Percentiles rank a stretch among this genome's conserved stretches.
These are phyloP conservation scores for Sebastiscus albofasciatus DNA, from an alignment of 2,797 vertebrate genomes.

Conservation along the genomic window DNA sequence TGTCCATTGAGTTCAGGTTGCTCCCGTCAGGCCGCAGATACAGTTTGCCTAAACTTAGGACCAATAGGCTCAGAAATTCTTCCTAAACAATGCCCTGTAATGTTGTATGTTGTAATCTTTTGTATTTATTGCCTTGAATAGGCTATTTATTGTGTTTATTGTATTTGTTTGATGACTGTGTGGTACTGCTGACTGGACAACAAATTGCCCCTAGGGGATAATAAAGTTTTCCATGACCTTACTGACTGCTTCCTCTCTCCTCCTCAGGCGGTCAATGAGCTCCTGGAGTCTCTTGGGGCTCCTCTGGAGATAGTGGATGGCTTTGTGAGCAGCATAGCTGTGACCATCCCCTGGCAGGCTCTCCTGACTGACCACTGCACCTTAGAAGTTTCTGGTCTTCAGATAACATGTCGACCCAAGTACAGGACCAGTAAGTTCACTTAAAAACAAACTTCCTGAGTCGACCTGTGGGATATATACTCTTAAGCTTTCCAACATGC, in stretches of 20 bases:
- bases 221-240: too few species aligned
- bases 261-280: slow-evolving; percentile 90
- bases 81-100: too few species aligned
- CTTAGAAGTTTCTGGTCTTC: slow-evolving; percentile 88
- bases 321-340: slow-evolving; percentile 89
- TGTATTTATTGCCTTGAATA: too few species aligned
- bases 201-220: too few species aligned
- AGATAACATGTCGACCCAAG: slow-evolving; percentile 92
- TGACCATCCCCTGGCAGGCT: slow-evolving; percentile 93
- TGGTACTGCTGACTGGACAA: too few species aligned
- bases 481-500: not conserved
- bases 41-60: too few species aligned
- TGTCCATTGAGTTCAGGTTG: too few species aligned
- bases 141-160: too few species aligned
- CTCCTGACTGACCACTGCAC: slow-evolving; percentile 94
- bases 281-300: slow-evolving; percentile 89
- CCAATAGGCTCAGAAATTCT: too few species aligned
- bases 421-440: slow-evolving; percentile 87
- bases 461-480: not conserved
- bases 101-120: too few species aligned
- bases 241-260: slow-evolving; percentile 2
- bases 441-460: not conserved
- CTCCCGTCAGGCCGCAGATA: too few species aligned
- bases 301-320: slow-evolving; percentile 93
- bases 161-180: too few species aligned